A percentile compares a stretch with the other conserved stretches of the same genome.
phyloP scores from a whole-genome alignment of 2,888 invertebrate species.

The Galeopsomyia nigrocyanea region DNA sequence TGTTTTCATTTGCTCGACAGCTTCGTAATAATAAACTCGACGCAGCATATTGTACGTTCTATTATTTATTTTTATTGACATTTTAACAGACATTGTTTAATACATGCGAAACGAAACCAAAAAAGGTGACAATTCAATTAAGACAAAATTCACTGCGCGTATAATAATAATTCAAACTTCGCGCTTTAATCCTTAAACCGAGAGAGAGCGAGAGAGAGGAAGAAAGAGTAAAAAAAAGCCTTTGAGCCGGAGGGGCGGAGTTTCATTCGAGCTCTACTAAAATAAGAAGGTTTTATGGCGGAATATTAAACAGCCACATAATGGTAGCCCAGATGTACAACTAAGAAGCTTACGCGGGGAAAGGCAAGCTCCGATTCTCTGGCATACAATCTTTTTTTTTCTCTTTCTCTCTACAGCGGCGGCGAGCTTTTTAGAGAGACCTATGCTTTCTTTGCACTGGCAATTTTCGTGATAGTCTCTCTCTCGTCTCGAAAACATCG shows the following conservation, averaged over 20 bases:
- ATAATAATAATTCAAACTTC: too few species aligned
- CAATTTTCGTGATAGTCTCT: slow-evolving; percentile 1
- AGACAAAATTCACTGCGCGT: too few species aligned
- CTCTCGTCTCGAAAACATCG: background rate
- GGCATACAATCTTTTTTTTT: slow-evolving; percentile 6
- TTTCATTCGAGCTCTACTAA: background rate
- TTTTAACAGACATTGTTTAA: too few species aligned
- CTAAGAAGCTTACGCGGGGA: slow-evolving; percentile 16
- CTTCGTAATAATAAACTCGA: too few species aligned
- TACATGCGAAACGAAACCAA: too few species aligned
- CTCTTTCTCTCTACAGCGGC: background rate
- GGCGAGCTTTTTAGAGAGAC: background rate
- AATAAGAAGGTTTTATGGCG: slow-evolving; percentile 12
- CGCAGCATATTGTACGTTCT: too few species aligned
- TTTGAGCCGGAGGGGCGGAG: background rate
- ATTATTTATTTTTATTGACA: too few species aligned
- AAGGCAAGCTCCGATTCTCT: slow-evolving; percentile 15
- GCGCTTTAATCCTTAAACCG: too few species aligned
- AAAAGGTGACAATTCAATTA: too few species aligned
- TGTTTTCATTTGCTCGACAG: too few species aligned
- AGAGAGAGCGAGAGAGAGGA: too few species aligned
- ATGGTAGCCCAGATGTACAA: slow-evolving; percentile 13
- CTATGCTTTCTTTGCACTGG: background rate
- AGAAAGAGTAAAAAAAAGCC: too few species aligned
- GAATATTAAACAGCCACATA: slow-evolving; percentile 29